Conservation (phyloP, 2,113 vertebrate genomes). For the Passer domesticus region DNA sequence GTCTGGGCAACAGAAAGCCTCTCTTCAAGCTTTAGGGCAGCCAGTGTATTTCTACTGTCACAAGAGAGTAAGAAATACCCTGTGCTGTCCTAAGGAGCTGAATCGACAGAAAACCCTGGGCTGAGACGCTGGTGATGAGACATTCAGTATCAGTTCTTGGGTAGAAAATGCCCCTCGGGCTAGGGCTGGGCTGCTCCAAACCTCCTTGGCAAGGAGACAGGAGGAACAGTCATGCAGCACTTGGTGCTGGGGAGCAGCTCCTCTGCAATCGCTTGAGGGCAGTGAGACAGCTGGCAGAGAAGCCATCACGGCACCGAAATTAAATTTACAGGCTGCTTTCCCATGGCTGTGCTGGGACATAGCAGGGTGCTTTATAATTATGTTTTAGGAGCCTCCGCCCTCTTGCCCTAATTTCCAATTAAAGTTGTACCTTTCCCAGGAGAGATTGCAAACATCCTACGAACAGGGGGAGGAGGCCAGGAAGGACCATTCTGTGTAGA, state of each 20-base stretch:
- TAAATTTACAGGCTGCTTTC: slow-evolving; percentile 55
- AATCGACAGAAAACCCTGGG: slow-evolving; percentile 1
- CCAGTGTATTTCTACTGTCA: not conserved
- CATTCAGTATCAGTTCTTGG: not conserved
- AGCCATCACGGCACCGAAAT: slow-evolving; percentile 6
- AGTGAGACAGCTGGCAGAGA: slow-evolving; percentile 26
- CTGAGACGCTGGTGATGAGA: not conserved
- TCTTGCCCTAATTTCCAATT: slow-evolving; percentile 58
- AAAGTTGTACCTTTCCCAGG: slow-evolving; percentile 26
- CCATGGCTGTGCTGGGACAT: slow-evolving; percentile 40
- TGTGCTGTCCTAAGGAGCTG: not conserved
- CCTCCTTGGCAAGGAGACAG: not conserved
- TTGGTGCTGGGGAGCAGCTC: slow-evolving; percentile 1
- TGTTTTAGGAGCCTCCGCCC: slow-evolving; percentile 37
- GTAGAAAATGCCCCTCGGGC: slow-evolving; percentile 1
- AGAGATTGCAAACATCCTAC: not conserved
- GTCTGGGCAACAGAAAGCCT: not conserved
- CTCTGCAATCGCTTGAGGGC: slow-evolving; percentile 5
- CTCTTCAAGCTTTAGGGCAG: not conserved
- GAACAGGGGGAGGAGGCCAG: not conserved
- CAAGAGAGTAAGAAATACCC: slow-evolving; percentile 17
- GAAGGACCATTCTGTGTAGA: not conserved
- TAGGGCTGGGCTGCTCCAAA: slow-evolving; percentile 9
- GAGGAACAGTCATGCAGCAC: not conserved
- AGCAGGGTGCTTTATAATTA: slow-evolving; percentile 56